Conservation (phyloP, 1,140 invertebrate species). For the Trissolcus basalis region DNA sequence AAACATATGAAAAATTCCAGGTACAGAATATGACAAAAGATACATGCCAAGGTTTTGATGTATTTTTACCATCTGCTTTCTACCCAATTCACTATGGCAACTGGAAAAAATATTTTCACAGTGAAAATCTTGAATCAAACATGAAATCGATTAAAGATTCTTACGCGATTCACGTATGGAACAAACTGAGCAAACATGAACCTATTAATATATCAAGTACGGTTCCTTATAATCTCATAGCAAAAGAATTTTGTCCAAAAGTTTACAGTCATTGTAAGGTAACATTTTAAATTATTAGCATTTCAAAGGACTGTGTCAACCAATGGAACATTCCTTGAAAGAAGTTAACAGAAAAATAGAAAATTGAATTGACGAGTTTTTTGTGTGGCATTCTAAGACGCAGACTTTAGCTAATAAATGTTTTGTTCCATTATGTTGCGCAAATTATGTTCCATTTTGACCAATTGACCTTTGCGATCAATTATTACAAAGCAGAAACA, state of each 20-base stretch:
- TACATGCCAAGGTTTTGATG: neutral
- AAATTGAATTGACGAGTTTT: too few species aligned
- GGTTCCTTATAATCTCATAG: constrained; percentile 77
- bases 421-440: too few species aligned
- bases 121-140: neutral
- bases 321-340: too few species aligned
- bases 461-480: too few species aligned
- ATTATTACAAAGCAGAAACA: too few species aligned
- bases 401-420: too few species aligned
- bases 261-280: constrained; percentile 75
- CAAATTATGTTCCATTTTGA: too few species aligned
- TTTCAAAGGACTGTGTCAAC: too few species aligned
- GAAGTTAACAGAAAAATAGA: too few species aligned
- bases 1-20: neutral
- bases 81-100: neutral
- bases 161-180: constrained; percentile 82
- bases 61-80: neutral
- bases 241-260: constrained; percentile 78
- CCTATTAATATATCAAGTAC: constrained; percentile 71
- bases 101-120: neutral
- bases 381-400: too few species aligned
- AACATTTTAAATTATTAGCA: neutral
- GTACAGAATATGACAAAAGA: neutral
- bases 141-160: neutral
- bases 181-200: constrained; percentile 77